A percentile compares a stretch with the other conserved stretches of the same genome.
These are phyloP conservation scores for Syritta pipiens DNA, from an alignment of 2,888 invertebrate species.

Conservation along the genomic window DNA sequence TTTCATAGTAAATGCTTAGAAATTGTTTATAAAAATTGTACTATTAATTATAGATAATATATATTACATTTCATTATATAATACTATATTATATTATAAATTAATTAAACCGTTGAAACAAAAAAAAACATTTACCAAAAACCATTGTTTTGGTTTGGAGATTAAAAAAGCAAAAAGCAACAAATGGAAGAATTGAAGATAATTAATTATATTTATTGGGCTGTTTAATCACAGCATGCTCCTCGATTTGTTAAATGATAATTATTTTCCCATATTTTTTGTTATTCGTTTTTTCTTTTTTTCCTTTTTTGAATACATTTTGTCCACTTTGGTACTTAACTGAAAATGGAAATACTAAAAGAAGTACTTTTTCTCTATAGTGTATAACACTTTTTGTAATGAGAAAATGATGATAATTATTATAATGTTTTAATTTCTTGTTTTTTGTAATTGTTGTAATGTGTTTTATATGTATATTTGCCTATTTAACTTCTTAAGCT, in stretches of 20 bases:
- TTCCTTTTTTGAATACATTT: constrained; percentile 4
- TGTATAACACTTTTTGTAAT: constrained; percentile 45
- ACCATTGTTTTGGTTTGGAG: constrained; percentile 22
- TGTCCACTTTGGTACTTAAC: constrained; percentile 28
- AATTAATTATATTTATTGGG: constrained; percentile 65
- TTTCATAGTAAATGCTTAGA: constrained; percentile 22
- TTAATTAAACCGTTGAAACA: not conserved
- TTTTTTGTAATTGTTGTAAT: not conserved
- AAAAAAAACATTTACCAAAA: constrained; percentile 6
- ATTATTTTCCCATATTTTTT: too few relatives aligned
- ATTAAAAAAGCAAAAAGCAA: too few relatives aligned
- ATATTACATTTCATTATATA: constrained; percentile 21
- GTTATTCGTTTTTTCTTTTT: not conserved
- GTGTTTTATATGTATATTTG: not conserved
- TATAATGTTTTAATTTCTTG: constrained; percentile 20
- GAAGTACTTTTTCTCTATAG: not conserved
- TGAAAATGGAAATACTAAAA: not conserved
- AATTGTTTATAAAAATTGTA: constrained; percentile 19
- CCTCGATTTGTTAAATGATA: constrained; percentile 48
- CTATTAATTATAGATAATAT: constrained; percentile 23
- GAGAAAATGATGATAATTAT: constrained; percentile 27
- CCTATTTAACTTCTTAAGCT: constrained; percentile 32
- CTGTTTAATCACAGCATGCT: constrained; percentile 71
- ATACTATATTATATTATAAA: constrained; percentile 1
- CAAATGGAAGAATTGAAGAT: constrained; percentile 8